Percentiles rank a stretch among this genome's conserved stretches.
Conservation (phyloP, 2,113 vertebrate species). For the Perca schrenkii region DNA sequence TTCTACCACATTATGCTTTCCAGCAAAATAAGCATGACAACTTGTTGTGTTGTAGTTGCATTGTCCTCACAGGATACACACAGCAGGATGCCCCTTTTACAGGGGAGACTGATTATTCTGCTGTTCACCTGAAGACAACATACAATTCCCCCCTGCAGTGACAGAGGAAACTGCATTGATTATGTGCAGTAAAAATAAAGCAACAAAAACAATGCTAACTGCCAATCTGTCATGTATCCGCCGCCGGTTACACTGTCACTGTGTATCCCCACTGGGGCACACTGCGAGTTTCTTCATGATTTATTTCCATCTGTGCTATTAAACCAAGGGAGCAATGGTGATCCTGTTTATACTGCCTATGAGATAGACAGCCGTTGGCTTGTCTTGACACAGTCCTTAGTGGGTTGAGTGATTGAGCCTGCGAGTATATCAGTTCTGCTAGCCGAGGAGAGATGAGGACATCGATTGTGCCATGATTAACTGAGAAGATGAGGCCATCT, state of each 20-base stretch:
- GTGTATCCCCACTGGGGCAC: conserved; percentile 5
- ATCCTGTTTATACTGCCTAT: background rate
- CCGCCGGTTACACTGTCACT: background rate
- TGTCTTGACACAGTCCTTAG: conserved; percentile 12
- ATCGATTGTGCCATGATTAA: conserved; percentile 27
- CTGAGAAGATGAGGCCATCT: background rate
- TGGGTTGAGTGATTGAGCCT: conserved; percentile 19
- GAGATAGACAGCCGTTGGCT: background rate
- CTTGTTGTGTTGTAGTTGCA: conserved; percentile 28
- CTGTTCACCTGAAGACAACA: conserved; percentile 42
- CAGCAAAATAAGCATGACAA: conserved; percentile 15
- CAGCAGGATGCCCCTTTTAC: conserved; percentile 27
- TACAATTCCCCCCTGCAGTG: conserved; percentile 23
- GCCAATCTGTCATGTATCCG: conserved; percentile 34
- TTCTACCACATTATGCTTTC: conserved; percentile 28
- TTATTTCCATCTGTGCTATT: conserved; percentile 31
- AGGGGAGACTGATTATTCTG: conserved; percentile 39
- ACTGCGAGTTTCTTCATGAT: conserved; percentile 11
- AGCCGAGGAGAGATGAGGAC: conserved; percentile 1
- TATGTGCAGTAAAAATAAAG: conserved; percentile 44
- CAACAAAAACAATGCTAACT: conserved; percentile 32
- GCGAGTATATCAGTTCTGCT: conserved; percentile 16
- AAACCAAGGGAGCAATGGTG: background rate
- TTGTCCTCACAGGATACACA: conserved; percentile 4
- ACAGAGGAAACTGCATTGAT: conserved; percentile 36